These are phyloP conservation scores for Tringa solitaria DNA, from an alignment of 2,113 vertebrate genomes.

Conservation along the genomic window DNA sequence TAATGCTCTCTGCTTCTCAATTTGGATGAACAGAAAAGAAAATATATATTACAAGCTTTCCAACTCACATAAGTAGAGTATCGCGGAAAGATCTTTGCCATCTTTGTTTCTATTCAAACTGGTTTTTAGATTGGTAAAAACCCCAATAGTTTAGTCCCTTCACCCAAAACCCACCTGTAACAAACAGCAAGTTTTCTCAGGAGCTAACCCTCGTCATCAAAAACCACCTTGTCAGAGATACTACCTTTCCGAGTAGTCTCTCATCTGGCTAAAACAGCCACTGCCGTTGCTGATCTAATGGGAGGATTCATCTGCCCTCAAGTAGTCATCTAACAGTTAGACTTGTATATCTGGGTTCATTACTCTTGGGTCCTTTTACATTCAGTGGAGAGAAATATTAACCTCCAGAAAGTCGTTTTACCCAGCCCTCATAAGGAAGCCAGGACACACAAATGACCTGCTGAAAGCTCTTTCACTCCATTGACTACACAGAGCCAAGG, in stretches of 20 bases:
- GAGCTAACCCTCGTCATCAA: background rate
- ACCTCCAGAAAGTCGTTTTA: background rate
- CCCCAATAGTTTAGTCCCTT: accelerated
- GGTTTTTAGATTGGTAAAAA: background rate
- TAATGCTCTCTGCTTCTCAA: background rate
- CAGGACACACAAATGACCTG: background rate
- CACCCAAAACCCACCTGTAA: background rate
- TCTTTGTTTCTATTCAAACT: background rate
- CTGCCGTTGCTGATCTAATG: background rate
- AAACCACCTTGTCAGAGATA: background rate
- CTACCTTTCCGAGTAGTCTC: background rate
- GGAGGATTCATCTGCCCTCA: background rate
- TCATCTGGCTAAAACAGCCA: background rate
- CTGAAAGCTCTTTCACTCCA: background rate
- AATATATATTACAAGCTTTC: background rate
- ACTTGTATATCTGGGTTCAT: background rate
- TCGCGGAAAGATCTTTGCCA: background rate
- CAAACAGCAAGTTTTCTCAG: background rate
- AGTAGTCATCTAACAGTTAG: background rate
- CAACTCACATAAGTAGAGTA: background rate
- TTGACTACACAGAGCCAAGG: background rate
- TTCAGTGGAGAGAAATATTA: background rate
- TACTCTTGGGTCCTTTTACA: background rate
- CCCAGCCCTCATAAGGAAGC: background rate
- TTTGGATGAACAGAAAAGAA: background rate